Base-by-base conservation (phyloP, 2,113 vertebrate species). In the Seriola dumerili region DNA sequence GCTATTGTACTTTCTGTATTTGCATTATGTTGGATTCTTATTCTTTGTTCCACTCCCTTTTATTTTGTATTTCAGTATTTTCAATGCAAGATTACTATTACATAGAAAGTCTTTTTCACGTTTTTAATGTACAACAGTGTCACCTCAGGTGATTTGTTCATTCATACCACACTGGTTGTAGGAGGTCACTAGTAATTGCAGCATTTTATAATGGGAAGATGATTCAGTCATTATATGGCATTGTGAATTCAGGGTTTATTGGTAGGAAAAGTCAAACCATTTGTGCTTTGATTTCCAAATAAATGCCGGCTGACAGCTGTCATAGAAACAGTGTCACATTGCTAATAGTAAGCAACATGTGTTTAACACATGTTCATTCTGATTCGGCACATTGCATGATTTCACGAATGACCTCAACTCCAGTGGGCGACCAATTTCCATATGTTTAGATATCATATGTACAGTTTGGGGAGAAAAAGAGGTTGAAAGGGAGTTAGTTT, bases 401-500 rank as follows among this genome's bases (percentile, higher is more conserved):
- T 70, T 57, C 23, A 59, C 4, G 7, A 75, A 38, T 64, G 4
- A 74, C 57, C 40, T 72, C 16, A 69, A 57, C 29, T 68, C 61
- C 46, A 67, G 36, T 77, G 32, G 8, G 23, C 5, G 10, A 76
- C 19, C 21, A 58, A 7, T 64, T 80, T 80, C 21, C 59, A 12
- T 52, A 70, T 54, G 63, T 77, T 74, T 23, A 70, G 16, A 52
- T 50, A 48, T 54, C 23, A 57, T 21, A 44, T 61, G 21, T 38
- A 67, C 14, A 72, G 13, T 36, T 3, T 4, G 69, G 32, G 40
- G 52, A 44, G 32, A 5, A 63, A 34, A 21, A 7, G 29, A 7
- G 29, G 17, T 65, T 82, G 16, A 66, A 79, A 58, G 36, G 61
- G 38, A 54, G 71, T 68, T 80, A 14, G 54, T 44, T 63, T 17